A percentile compares a stretch with the other conserved stretches of the same genome.
phyloP scores from a whole-genome alignment of 2,797 vertebrate genomes.

The Tapirus indicus region DNA sequence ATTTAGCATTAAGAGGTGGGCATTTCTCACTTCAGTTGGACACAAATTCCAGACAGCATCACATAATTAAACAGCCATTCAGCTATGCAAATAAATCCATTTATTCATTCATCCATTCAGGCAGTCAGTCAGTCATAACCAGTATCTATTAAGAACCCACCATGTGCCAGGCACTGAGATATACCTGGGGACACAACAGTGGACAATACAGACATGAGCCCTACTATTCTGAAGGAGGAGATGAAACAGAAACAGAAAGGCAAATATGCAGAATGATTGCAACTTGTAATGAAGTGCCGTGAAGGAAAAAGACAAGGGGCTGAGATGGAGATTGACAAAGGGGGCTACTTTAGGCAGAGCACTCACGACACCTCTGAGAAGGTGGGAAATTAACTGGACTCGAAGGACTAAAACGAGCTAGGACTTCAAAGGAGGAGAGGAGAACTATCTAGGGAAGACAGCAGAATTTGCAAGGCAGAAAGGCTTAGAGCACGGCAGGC shows the following conservation, averaged over 20 bases:
- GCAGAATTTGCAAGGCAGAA: neutral
- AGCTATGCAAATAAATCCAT: neutral
- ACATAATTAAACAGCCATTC: conserved; percentile 35
- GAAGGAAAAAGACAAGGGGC: neutral
- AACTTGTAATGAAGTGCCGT: neutral
- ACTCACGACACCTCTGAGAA: neutral
- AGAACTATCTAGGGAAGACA: neutral
- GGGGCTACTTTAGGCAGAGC: neutral
- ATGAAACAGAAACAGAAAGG: neutral
- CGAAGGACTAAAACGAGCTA: neutral
- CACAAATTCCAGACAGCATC: neutral
- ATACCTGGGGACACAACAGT: neutral
- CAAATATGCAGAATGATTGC: neutral
- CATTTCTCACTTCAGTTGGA: neutral
- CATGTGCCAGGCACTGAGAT: neutral
- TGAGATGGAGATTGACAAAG: neutral
- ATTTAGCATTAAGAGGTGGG: neutral
- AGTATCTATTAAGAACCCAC: neutral
- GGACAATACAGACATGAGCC: neutral
- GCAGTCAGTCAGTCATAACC: neutral
- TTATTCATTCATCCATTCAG: neutral
- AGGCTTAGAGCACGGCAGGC: rapidly evolving
- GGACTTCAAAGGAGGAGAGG: neutral
- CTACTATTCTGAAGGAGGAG: neutral
- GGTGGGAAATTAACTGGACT: neutral